These are phyloP conservation scores for Enteromius treurensis DNA, from an alignment of 2,797 vertebrate genomes.

Conservation along the genomic window DNA sequence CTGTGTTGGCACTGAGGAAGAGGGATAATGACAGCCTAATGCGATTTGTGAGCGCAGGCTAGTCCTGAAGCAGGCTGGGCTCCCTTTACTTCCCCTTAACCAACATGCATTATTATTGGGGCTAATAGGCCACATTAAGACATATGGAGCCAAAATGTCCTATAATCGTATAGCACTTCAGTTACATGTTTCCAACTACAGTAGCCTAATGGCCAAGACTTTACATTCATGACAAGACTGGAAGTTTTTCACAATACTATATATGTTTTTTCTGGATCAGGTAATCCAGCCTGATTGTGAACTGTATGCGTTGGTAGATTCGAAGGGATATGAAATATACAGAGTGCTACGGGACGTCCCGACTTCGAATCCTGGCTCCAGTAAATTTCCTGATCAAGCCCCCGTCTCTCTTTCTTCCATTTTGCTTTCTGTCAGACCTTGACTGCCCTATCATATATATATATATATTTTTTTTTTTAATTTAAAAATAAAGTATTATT, in stretches of 20 bases:
- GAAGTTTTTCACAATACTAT: not conserved
- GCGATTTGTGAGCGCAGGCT: conserved; percentile 76
- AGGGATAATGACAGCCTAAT: conserved; percentile 83
- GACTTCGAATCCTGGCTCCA: too few relatives aligned
- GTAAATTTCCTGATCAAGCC: too few relatives aligned
- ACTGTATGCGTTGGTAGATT: not conserved
- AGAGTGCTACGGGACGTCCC: too few relatives aligned
- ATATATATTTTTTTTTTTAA: too few relatives aligned
- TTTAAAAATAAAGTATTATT: too few relatives aligned
- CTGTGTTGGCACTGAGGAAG: conserved; percentile 75
- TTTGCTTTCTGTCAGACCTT: too few relatives aligned
- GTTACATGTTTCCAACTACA: conserved; percentile 70
- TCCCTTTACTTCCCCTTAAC: conserved; percentile 75
- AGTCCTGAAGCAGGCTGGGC: conserved; percentile 69
- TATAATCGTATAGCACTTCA: conserved; percentile 64
- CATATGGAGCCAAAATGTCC: conserved; percentile 61
- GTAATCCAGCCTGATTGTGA: too few relatives aligned
- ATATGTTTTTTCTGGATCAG: not conserved
- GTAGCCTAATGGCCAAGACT: conserved; percentile 40
- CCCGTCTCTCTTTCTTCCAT: too few relatives aligned
- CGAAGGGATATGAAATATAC: not conserved
- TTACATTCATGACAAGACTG: conserved; percentile 51
- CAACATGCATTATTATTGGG: conserved; percentile 78
- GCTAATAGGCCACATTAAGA: conserved; percentile 79
- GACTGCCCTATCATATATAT: too few relatives aligned